Percentiles rank a stretch among this genome's conserved stretches.
These are phyloP conservation scores for Megaptera novaeangliae DNA, from an alignment of 2,113 vertebrate genomes.

Conservation along the genomic window DNA sequence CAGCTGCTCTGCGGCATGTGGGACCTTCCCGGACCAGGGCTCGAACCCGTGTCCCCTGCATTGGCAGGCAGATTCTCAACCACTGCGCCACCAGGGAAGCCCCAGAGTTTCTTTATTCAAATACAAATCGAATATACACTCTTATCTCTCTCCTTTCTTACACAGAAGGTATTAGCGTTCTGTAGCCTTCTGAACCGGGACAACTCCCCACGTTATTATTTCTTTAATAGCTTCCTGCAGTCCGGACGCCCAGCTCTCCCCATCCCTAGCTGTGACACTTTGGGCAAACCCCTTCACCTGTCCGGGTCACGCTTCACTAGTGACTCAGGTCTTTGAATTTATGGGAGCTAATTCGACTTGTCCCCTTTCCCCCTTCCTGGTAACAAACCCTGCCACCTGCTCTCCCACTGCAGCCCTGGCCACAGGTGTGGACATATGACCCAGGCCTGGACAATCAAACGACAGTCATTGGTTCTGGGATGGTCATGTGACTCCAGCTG, in stretches of 20 bases:
- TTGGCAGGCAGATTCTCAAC: too few relatives aligned
- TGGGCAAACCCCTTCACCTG: neutral
- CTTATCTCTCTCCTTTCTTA: neutral
- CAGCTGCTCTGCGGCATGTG: too few relatives aligned
- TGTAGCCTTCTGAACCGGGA: fast-evolving
- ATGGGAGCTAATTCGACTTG: neutral
- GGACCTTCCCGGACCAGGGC: too few relatives aligned
- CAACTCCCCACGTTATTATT: neutral
- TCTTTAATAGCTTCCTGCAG: neutral
- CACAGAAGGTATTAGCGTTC: neutral
- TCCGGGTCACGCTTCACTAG: neutral
- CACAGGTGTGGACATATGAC: neutral
- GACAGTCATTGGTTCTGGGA: neutral
- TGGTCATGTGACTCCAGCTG: neutral
- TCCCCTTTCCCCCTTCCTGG: neutral
- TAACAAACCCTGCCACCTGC: neutral
- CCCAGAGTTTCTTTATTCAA: neutral
- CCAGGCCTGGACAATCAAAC: neutral
- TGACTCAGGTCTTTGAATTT: neutral
- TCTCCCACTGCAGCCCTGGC: neutral
- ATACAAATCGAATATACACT: neutral
- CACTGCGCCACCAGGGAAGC: too few relatives aligned
- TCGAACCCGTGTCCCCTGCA: too few relatives aligned
- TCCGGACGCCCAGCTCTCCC: neutral
- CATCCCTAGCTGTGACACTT: too few relatives aligned